These are phyloP conservation scores for Drosophila tsacasi DNA, from an alignment of 1,140 invertebrate species.

Conservation along the genomic window DNA sequence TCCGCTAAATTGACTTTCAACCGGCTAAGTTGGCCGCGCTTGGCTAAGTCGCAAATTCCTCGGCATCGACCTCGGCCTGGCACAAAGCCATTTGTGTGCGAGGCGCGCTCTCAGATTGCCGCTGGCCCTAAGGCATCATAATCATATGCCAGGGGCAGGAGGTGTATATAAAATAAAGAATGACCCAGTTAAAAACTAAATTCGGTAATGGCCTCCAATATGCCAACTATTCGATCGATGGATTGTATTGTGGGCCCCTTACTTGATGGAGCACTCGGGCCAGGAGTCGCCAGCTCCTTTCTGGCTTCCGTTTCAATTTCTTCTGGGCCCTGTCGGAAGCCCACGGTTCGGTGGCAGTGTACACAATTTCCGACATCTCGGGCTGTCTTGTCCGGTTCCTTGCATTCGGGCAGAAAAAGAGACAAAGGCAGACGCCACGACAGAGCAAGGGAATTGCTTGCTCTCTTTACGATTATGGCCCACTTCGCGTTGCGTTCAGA, in stretches of 20 bases:
- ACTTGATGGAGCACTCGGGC: neutral
- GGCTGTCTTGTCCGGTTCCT: neutral
- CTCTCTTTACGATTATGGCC: slow-evolving; percentile 69
- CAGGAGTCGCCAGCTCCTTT: slow-evolving; percentile 12
- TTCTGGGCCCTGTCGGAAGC: slow-evolving; percentile 12
- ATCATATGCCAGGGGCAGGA: neutral
- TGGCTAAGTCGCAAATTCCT: slow-evolving; percentile 13
- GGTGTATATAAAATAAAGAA: neutral
- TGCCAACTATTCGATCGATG: slow-evolving; percentile 51
- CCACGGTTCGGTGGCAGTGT: slow-evolving; percentile 31
- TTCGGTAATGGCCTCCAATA: slow-evolving; percentile 23
- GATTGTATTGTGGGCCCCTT: neutral
- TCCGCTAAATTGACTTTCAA: slow-evolving; percentile 76
- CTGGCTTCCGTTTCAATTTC: slow-evolving; percentile 33
- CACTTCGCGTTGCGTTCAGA: slow-evolving; percentile 27
- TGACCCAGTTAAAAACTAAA: slow-evolving; percentile 17
- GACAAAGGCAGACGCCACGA: slow-evolving; percentile 13
- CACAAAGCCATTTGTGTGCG: slow-evolving; percentile 15
- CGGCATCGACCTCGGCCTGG: slow-evolving; percentile 3
- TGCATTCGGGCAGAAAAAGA: neutral
- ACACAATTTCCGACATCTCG: slow-evolving; percentile 47
- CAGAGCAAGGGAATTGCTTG: slow-evolving; percentile 54
- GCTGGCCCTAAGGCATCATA: neutral
- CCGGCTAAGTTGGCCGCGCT: slow-evolving; percentile 23
- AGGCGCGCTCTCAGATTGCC: neutral